Evolutionary conservation across 2,888 invertebrate genomes (phyloP), one percentile per base, ranked within the genome.

Genomic region (Trimorus sp.): DNA sequence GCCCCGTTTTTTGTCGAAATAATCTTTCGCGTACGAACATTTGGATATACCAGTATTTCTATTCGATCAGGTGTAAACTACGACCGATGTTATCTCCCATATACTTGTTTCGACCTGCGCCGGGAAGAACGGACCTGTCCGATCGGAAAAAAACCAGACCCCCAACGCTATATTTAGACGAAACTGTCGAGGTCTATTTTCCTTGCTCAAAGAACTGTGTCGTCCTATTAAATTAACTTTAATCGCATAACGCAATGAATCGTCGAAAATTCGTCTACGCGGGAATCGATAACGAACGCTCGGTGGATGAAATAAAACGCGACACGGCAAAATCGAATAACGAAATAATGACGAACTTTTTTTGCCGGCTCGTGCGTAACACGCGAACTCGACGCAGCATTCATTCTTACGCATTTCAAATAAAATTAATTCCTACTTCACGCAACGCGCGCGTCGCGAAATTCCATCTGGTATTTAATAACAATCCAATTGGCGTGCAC

Each of bases 401-500:
- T 60, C 59, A 53, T 40, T 53, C 51, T 51, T 59, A 51, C 37
- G 56, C 38, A 40, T 51, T 60, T 38, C 12, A 70, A 71, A 60
- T 45, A 38, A 71, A 60, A 62, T 71, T 71, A 71, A 71, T 71
- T 71, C 49, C 40, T 49, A 54, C 15, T 71, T 71, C 62, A 53
- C 54, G 53, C 62, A 62, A 54, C 62, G 15, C 15, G 36, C 53
- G 60, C 42, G 16, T 15, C 53, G 60, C 40, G 12, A 71, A 62
- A 71, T 62, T 71, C 42, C 48, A 71, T 70, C 51, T 16, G 53
- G 40, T 62, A 71, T 71, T 71, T 71, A 60, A 71, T 71, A 71
- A 62, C 60, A 71, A 71, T 63, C 63, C 73, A 56, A 73, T 73
- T 73, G 73, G 63, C 56, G 63, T 53, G 56, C 16, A 63, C 63